Percentiles rank a stretch among this genome's conserved stretches.
Conservation (phyloP, 2,888 invertebrate species). For the Amaurobius ferox region DNA sequence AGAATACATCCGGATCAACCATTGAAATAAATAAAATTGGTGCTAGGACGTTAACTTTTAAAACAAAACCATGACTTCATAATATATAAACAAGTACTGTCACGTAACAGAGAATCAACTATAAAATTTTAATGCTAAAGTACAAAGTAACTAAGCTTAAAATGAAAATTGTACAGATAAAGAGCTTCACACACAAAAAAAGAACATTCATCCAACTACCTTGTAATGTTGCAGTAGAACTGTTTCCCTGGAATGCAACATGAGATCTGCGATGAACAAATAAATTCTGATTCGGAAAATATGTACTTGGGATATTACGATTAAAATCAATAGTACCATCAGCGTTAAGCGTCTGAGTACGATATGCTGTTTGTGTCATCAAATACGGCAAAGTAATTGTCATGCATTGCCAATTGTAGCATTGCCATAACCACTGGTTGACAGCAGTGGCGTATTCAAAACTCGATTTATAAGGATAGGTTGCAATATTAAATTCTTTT, state of each 20-base stretch:
- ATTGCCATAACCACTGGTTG: conserved; percentile 74
- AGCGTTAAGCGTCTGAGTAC: conserved; percentile 28
- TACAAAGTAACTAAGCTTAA: too few species aligned
- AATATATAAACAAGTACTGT: too few species aligned
- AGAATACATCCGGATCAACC: too few species aligned
- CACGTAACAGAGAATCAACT: too few species aligned
- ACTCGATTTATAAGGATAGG: conserved; percentile 63
- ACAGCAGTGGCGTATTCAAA: conserved; percentile 74
- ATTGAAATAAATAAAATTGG: too few species aligned
- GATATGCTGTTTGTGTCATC: conserved; percentile 56
- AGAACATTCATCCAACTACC: too few species aligned
- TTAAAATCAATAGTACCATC: conserved; percentile 63
- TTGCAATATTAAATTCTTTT: conserved; percentile 26
- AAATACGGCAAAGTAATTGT: conserved; percentile 70
- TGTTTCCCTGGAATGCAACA: conserved; percentile 17
- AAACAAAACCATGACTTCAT: too few species aligned
- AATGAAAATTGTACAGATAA: too few species aligned
- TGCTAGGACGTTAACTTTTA: too few species aligned
- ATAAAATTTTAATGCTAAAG: too few species aligned
- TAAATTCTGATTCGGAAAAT: conserved; percentile 65
- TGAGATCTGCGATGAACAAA: conserved; percentile 17
- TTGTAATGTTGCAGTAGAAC: neutral
- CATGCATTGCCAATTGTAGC: conserved; percentile 74
- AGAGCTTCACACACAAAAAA: too few species aligned
- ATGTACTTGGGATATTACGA: conserved; percentile 56